Evolutionary conservation across 2,888 invertebrate genomes (phyloP), one percentile per base, ranked within the genome.

Genomic region (Acanthacorydalis orientalis): DNA sequence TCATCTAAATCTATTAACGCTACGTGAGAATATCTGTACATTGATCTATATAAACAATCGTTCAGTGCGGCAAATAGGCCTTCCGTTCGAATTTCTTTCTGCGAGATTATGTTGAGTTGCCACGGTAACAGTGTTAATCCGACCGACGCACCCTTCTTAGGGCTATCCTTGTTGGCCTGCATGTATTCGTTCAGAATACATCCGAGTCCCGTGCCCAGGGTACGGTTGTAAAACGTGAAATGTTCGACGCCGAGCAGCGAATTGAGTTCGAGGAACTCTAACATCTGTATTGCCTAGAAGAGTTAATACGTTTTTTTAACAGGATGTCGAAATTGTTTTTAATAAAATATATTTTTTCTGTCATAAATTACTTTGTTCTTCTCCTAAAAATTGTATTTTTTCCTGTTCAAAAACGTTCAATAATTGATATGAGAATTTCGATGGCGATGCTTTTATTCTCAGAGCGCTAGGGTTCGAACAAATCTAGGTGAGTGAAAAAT

Each of bases 191-290:
- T 71, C 38, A 90, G 68, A 23, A 88, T 72, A 60, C 91, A 91
- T 14, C 77, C 77, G 11, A 86, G 86, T 45, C 81, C 78, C 1
- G 74, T 67, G 15, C 90, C 89, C 41, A 90, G 70, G 0, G 91
- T 89, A 62, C 88, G 84, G 63, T 92, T 92, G 69, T 91, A 92
- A 67, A 92, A 82, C 46, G 87, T 88, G 64, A 92, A 89, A 63
- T 90, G 89, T 45, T 77, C 78, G 37, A 83, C 86, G 0, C 92
- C 92, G 53, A 92, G 68, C 38, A 91, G 66, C 8, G 79, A 72
- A 65, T 92, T 87, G 56, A 92, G 68, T 64, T 92, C 92, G 57
- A 92, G 76, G 72, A 91, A 92, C 67, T 92, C 92, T 55, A 90
- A 68, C 53, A 92, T 69, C 72, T 87, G 86, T 48, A 87, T 68